Evolutionary conservation across 2,888 invertebrate genomes (phyloP).

Genomic region (Idaea dimidiata): DNA sequence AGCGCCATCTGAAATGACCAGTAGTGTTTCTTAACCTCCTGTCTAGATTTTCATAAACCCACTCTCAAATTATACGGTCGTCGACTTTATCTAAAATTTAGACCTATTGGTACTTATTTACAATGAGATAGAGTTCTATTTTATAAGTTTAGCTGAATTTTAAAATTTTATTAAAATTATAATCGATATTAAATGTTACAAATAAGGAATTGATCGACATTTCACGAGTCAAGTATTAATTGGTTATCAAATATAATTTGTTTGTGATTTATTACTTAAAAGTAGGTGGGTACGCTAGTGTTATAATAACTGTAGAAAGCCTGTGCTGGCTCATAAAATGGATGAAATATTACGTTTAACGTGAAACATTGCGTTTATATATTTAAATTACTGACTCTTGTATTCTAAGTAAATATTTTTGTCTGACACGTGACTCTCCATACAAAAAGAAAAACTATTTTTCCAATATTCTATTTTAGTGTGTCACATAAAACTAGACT

Average conservation of each 20-base stretch:
- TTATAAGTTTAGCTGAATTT: not conserved
- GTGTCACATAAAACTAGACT: no score
- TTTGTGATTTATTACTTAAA: not conserved
- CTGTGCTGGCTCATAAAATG: slow-evolving; percentile 2
- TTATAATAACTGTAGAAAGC: not conserved
- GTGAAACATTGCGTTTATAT: no score
- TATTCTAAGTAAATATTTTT: no score
- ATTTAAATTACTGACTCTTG: no score
- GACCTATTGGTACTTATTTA: not conserved
- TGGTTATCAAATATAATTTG: not conserved
- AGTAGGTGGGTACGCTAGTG: not conserved
- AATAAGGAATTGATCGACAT: not conserved
- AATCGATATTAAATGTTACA: not conserved
- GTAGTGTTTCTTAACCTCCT: not conserved
- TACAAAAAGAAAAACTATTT: no score
- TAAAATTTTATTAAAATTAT: not conserved
- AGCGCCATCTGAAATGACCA: no score
- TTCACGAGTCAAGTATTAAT: not conserved
- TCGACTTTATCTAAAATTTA: not conserved
- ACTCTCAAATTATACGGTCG: not conserved
- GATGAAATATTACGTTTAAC: no score
- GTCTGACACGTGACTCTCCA: no score
- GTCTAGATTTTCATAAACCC: not conserved
- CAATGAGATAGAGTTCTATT: not conserved
- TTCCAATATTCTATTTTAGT: no score